Percentiles rank a stretch among this genome's conserved stretches.
phyloP scores from a whole-genome alignment of 2,888 invertebrate species.

The Cancer borealis region DNA sequence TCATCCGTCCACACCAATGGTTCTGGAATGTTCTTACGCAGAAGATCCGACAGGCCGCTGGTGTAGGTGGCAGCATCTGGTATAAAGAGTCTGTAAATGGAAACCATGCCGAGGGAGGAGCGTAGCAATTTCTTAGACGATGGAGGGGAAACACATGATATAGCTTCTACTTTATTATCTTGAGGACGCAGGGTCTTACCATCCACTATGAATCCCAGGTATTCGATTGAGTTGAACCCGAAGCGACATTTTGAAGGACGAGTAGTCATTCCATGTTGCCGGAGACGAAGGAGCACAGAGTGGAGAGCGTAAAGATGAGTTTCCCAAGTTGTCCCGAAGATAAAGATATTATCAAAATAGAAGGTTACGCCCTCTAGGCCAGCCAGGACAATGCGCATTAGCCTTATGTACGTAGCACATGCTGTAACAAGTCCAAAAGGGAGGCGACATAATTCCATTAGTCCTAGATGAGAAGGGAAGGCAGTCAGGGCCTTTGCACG shows the following conservation, averaged over 20 bases:
- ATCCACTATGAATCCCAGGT: conserved; percentile 50
- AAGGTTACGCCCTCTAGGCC: no score
- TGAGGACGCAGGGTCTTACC: not conserved
- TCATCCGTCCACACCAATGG: conserved; percentile 30
- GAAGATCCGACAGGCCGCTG: conserved; percentile 34
- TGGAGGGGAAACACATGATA: conserved; percentile 4
- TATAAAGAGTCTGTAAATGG: conserved; percentile 57
- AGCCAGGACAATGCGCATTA: no score
- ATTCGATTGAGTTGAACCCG: conserved; percentile 26
- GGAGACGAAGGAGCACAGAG: no score
- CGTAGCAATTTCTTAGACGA: not conserved
- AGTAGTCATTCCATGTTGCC: no score
- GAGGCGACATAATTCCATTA: no score
- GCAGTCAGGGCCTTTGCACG: no score
- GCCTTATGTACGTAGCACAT: no score
- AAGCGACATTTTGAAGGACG: no score
- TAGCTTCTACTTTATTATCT: conserved; percentile 21
- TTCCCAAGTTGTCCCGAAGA: no score
- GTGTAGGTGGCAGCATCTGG: not conserved
- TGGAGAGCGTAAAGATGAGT: no score
- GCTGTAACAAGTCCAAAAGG: conserved; percentile 45
- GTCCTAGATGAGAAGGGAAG: no score
- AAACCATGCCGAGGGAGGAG: conserved; percentile 46
- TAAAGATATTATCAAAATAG: no score
- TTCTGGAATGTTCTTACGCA: not conserved